Conservation (phyloP, 2,888 invertebrate genomes). For the Gari tellinella region DNA sequence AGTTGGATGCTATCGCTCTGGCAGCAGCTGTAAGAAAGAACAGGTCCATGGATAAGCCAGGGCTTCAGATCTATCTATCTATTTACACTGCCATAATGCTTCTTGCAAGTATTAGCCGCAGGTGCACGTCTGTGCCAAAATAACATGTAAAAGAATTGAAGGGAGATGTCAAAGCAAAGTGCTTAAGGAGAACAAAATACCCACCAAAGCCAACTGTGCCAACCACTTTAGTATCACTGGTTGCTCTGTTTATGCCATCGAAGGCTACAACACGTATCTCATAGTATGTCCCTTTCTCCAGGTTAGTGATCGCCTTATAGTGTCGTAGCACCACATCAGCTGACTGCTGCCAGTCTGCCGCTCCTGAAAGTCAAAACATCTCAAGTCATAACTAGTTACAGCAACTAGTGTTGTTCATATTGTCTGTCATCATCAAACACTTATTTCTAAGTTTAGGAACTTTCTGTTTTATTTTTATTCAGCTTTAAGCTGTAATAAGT, state of each 20-base stretch:
- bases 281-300: constrained; percentile 93
- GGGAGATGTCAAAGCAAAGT: too few relatives aligned
- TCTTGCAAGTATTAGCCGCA: too few relatives aligned
- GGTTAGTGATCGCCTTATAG: constrained; percentile 88
- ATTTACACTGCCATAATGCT: too few relatives aligned
- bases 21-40: constrained; percentile 69
- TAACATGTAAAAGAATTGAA: background rate
- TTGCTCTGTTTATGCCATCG: constrained; percentile 88
- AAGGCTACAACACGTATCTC: constrained; percentile 97
- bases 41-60: too few relatives aligned
- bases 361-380: constrained; percentile 87
- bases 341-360: constrained; percentile 89
- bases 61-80: too few relatives aligned
- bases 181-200: constrained; percentile 17
- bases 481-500: too few relatives aligned
- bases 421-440: too few relatives aligned
- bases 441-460: too few relatives aligned
- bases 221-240: constrained; percentile 69
- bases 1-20: constrained; percentile 77
- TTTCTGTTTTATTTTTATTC: too few relatives aligned
- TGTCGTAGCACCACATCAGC: constrained; percentile 85
- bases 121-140: background rate
- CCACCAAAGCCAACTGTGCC: constrained; percentile 75
- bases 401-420: too few relatives aligned
- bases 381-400: too few relatives aligned